A percentile compares a stretch with the other conserved stretches of the same genome.
These are phyloP conservation scores for Drosophila virilis DNA, from an alignment of 1,140 invertebrate species.

Conservation along the genomic window DNA sequence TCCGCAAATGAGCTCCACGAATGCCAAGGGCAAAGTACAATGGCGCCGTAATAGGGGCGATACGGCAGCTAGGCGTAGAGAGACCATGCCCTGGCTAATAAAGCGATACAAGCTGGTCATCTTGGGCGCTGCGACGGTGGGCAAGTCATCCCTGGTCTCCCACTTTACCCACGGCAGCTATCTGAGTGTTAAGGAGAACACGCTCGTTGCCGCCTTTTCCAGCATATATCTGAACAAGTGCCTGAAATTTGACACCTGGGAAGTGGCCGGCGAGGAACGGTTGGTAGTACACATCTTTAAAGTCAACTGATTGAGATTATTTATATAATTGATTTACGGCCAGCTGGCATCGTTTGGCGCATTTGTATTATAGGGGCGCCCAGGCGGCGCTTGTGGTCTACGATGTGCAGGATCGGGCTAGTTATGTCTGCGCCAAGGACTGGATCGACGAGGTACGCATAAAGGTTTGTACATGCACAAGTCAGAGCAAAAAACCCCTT, in stretches of 20 bases:
- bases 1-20: neutral
- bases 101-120: conserved; percentile 25
- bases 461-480: neutral
- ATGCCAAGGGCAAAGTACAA: neutral
- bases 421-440: conserved; percentile 9
- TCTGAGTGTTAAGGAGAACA: neutral
- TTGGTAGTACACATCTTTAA: neutral
- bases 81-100: neutral
- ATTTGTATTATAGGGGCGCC: conserved; percentile 20
- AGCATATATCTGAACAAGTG: neutral
- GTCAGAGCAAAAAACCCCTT: neutral
- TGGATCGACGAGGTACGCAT: conserved; percentile 13
- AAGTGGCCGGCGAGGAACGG: conserved; percentile 21
- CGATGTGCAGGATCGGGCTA: conserved; percentile 9
- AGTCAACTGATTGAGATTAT: neutral
- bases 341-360: conserved; percentile 22
- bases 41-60: too few relatives aligned
- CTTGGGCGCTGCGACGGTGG: conserved; percentile 10
- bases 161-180: neutral
- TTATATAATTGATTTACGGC: neutral
- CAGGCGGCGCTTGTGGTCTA: conserved; percentile 29
- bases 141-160: conserved; percentile 20
- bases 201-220: conserved; percentile 4
- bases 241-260: conserved; percentile 4
- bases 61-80: neutral